Base-by-base conservation (phyloP, 2,113 vertebrate genomes). In the Periophthalmodon schlosseri region DNA sequence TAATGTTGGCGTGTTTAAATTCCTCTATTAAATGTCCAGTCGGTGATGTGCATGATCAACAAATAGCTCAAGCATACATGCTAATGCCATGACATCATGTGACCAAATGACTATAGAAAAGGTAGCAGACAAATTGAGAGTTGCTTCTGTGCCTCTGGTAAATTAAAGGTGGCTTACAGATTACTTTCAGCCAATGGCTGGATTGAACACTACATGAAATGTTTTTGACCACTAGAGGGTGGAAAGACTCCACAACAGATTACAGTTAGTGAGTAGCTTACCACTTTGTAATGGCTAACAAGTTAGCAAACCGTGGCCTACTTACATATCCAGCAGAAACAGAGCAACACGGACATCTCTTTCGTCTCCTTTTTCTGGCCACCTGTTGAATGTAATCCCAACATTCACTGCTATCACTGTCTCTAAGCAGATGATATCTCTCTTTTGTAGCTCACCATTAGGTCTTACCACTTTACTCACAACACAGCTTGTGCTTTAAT, bases 351-450 rank as follows among this genome's bases (percentile, higher is more conserved):
- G 90, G 84, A 89, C 85, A 89, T 91, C 90, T 82, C 89, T 90
- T 89, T 78, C 73, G 90, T 91, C 90, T 91, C 90, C 90, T 90
- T 91, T 91, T 83, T 85, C 90, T 87, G 90, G 90, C 90, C 90
- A 91, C 90, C 90, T 91, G 90, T 91, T 89, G 90, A 87, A 91
- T 86, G 90, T 90, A 91, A 91, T 90, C 85, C 90, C 90, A 90
- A 89, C 89, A 90, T 91, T 90, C 86, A 89, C 90, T 78, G 86
- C 74, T 79, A 18, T 86, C 86, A 72, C 86, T 86, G 89, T 86
- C 85, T 64, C 81, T 77, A 63, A 66, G 77, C 78, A 72, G 79
- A 54, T 71, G 77, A 78, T 70, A 70, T 54, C 69, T 28, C 4
- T 21, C 13, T 58, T 60, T 61, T 80, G 54, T 63, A 44, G 12